Evolutionary conservation across 1,140 invertebrate genomes (phyloP), one percentile per base, ranked within the genome.

Genomic region (Luehdorfia chinensis): DNA sequence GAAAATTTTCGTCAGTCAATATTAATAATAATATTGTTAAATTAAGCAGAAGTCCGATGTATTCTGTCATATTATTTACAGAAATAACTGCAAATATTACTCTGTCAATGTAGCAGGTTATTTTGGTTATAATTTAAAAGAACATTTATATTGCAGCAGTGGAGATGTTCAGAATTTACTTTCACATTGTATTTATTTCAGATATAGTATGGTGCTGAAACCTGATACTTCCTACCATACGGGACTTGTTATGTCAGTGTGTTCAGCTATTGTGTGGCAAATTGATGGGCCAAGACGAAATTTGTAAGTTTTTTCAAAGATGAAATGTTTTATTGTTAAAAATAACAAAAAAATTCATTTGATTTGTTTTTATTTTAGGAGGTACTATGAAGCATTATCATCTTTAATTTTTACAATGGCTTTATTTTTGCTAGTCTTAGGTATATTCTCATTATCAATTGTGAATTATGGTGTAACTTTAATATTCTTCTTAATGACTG

Each of bases 401-500:
- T 55, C 85, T 1, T n/a, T 90, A 8, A 53, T 90, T 1, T 88
- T 89, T 48, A 46, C 83, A 1, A 67, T 88, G 19, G 88, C 88
- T 8, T 71, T 89, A 4, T 61, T 87, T 16, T 78, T 86, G 18
- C 59, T 91, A 30, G 70, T 89, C 2, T 86, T 90, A 47, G 88
- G 88, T 6, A 87, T 90, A 19, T 75, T 88, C n/a, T 86, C 89
- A 0, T 58, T 91, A 4, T 88, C 87, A 52, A 63, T 90, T 8
- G 72, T 91, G 1, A 90, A 89, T 57, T 90, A 88, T 68, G 74
- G 89, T 11, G 70, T 92, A 11, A 81, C 88, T 7, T 69, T 75
- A 4, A 74, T 88, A 31, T 89, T 91, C 53, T 65, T 74, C 0
- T 37, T 90, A 5, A 81, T 91, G 9, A 86, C 88, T 2, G 11